Evolutionary conservation across 2,888 invertebrate species (phyloP), one percentile per base, ranked within the genome.

Genomic region (Leuctra nigra): DNA sequence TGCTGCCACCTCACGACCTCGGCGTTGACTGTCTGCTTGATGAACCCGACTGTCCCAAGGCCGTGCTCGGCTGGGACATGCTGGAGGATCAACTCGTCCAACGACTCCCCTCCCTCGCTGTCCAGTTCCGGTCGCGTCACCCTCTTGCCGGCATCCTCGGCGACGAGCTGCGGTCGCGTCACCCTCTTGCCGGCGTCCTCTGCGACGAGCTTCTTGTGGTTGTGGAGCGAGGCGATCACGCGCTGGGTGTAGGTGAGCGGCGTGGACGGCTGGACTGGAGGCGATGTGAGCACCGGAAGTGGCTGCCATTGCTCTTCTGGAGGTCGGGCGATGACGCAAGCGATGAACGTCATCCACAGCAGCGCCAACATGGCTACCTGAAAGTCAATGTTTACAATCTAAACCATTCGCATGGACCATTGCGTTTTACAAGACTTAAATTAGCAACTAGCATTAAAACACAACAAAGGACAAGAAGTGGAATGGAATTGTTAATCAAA

Each of bases 71-170:
- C 29, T 29, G 29, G 29, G 4, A 23, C 23, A 22, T 50, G 50
- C 11, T 16, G 11, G 13, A 50, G 50, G 4, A 50, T 50, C 22
- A 50, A 18, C 4, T 50, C 35, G 50, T 50, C 50, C 35, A 50
- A 22, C 16, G 50, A 50, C n/a, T 22, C 4, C 7, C 6, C 11
- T 6, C 11, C 29, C 6, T 29, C 29, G 11, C 11, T 29, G 11
- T 29, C 7, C 6, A 11, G 7, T 29, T 6, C 7, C 7, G 6
- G 6, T 29, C 29, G 6, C 20, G 18, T 22, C 2, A 14, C 4
- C 11, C n/a, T n/a, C 4, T 16, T n/a, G n/a, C n/a, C 44, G n/a
- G n/a, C 11, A 23, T 38, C n/a, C 38, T 4, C 6, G 9, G 38
- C 6, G 9, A 7, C 9, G 9, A 14, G 14, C 9, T n/a, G n/a